A percentile compares a stretch with the other conserved stretches of the same genome.
These are phyloP conservation scores for Stenotaenia linearis DNA, from an alignment of 2,888 invertebrate genomes.

Conservation along the genomic window DNA sequence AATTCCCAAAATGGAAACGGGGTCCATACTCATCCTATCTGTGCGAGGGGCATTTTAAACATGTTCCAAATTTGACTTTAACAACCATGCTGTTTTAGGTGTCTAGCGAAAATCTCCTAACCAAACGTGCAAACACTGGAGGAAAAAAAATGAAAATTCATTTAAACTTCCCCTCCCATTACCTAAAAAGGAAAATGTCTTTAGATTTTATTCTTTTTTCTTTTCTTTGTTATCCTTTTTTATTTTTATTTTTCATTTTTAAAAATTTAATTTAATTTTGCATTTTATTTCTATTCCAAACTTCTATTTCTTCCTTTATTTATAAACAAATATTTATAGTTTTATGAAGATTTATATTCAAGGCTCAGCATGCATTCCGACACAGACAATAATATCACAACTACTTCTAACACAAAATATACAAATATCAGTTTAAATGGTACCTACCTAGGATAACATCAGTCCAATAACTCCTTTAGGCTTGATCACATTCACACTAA, in stretches of 20 bases:
- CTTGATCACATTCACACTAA: neutral
- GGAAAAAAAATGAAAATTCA: neutral
- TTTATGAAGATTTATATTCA: neutral
- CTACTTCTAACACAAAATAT: neutral
- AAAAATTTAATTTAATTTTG: neutral
- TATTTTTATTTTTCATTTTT: too few relatives aligned
- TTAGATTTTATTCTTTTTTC: neutral
- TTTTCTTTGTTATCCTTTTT: too few relatives aligned
- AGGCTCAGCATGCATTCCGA: neutral
- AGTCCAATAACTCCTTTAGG: neutral
- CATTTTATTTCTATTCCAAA: too few relatives aligned
- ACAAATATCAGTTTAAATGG: neutral
- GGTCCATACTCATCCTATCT: constrained; percentile 14
- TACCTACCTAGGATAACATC: neutral
- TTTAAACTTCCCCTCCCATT: neutral
- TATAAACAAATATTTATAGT: neutral
- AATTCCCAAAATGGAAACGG: constrained; percentile 30
- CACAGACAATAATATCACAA: neutral
- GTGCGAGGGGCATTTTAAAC: constrained; percentile 13
- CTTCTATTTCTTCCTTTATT: too few relatives aligned
- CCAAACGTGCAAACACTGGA: neutral
- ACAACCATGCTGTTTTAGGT: neutral
- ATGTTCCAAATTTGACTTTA: constrained; percentile 26
- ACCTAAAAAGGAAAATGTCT: neutral
- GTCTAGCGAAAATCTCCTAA: neutral